Evolutionary conservation across 2,113 vertebrate genomes (phyloP).

Genomic region (Gadus chalcogrammus): DNA sequence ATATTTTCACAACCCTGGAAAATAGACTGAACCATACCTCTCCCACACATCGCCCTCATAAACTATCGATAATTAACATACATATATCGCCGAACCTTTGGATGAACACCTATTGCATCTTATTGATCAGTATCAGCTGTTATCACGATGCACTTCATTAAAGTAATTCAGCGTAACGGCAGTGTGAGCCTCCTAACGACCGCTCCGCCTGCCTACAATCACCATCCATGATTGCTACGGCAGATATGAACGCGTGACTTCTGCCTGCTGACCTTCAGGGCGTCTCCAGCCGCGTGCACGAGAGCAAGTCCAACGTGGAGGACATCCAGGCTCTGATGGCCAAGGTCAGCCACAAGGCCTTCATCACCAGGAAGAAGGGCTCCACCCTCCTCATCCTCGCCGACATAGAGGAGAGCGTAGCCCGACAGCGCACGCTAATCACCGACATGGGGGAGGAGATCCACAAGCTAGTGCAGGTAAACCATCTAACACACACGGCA

Average conservation of each 20-base stretch:
- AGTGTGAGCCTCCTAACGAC: no score
- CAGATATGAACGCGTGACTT: conserved; percentile 1
- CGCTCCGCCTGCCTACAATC: no score
- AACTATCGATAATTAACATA: no score
- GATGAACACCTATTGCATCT: no score
- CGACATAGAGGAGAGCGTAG: conserved; percentile 59
- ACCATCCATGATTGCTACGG: background rate
- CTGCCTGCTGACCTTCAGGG: conserved; percentile 35
- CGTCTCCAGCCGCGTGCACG: conserved; percentile 65
- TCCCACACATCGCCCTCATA: no score
- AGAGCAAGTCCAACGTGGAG: conserved; percentile 70
- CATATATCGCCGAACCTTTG: no score
- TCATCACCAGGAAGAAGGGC: conserved; percentile 60
- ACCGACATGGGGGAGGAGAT: conserved; percentile 63
- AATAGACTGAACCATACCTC: no score
- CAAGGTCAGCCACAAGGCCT: conserved; percentile 57
- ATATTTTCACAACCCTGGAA: no score
- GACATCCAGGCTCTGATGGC: conserved; percentile 61
- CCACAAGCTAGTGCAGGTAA: conserved; percentile 57
- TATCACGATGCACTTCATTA: no score
- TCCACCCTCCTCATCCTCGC: conserved; percentile 58
- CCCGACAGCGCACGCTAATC: conserved; percentile 57
- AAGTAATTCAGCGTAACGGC: no score
- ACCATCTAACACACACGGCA: no score
- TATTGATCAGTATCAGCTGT: no score